These are phyloP conservation scores for Dipodomys spectabilis DNA, from an alignment of 2,113 vertebrate species.

Conservation along the genomic window DNA sequence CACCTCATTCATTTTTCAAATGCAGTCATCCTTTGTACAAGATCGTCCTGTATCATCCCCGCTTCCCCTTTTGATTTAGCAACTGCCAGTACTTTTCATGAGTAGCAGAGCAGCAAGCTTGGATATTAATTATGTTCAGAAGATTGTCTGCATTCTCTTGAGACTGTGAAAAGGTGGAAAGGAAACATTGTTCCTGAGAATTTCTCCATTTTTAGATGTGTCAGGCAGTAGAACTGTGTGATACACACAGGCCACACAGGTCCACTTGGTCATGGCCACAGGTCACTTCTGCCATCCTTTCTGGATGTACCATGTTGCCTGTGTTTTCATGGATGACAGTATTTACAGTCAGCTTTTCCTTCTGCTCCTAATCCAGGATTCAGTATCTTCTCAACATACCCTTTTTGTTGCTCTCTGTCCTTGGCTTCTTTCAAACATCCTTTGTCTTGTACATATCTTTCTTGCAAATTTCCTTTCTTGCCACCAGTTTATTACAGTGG, in stretches of 20 bases:
- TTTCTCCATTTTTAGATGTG: no score
- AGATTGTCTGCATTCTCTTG: slow-evolving; percentile 8
- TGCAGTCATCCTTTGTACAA: not conserved
- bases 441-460: not conserved
- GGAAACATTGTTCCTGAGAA: not conserved
- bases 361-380: not conserved
- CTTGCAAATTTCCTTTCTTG: not conserved
- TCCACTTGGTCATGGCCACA: not conserved
- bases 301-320: not conserved
- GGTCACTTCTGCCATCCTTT: not conserved
- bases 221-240: not conserved
- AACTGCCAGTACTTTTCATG: slow-evolving; percentile 28
- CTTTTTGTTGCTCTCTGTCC: not conserved
- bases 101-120: not conserved
- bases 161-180: not conserved
- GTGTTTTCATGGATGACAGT: not conserved
- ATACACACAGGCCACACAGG: no score
- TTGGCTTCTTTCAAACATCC: not conserved
- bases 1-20: not conserved
- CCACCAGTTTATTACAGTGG: not conserved
- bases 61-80: slow-evolving; percentile 10
- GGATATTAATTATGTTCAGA: slow-evolving; percentile 24
- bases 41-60: not conserved
- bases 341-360: not conserved
- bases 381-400: not conserved